These are phyloP conservation scores for Acromyrmex charruanus DNA, from an alignment of 1,140 invertebrate species.

Conservation along the genomic window DNA sequence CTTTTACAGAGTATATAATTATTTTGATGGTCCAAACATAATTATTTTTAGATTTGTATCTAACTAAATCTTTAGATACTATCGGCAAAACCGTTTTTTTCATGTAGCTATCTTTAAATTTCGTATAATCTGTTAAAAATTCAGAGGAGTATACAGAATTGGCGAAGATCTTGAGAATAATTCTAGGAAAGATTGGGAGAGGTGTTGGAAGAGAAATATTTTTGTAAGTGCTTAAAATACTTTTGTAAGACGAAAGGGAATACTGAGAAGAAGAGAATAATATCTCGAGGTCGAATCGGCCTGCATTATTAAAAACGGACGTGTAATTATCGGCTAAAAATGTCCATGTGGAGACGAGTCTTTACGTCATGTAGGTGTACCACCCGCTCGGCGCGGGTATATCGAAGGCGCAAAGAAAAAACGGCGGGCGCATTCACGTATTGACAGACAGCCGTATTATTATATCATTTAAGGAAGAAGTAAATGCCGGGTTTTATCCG, in stretches of 20 bases:
- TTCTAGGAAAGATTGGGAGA: not conserved
- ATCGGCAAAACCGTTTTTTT: too few relatives aligned
- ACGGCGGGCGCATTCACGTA: constrained; percentile 44
- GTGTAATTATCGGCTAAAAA: constrained; percentile 68
- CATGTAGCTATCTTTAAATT: not conserved
- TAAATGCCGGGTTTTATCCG: constrained; percentile 62
- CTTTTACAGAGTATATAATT: too few relatives aligned
- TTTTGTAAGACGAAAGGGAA: not conserved
- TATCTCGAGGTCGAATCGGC: constrained; percentile 38
- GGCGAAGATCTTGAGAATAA: not conserved
- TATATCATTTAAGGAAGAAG: constrained; percentile 66
- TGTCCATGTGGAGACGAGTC: not conserved
- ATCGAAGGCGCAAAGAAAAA: not conserved
- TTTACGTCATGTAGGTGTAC: constrained; percentile 2
- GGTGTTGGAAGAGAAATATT: not conserved
- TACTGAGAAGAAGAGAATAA: constrained; percentile 33
- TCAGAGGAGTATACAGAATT: not conserved
- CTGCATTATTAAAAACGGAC: constrained; percentile 40
- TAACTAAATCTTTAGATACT: too few relatives aligned
- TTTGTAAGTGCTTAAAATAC: not conserved
- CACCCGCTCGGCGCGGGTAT: constrained; percentile 10
- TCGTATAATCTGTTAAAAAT: not conserved
- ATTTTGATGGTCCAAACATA: too few relatives aligned
- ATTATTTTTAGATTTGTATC: too few relatives aligned
- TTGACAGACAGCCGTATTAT: constrained; percentile 64